phyloP scores from a whole-genome alignment of 1,140 invertebrate species.

The Chironomus striatipennis region DNA sequence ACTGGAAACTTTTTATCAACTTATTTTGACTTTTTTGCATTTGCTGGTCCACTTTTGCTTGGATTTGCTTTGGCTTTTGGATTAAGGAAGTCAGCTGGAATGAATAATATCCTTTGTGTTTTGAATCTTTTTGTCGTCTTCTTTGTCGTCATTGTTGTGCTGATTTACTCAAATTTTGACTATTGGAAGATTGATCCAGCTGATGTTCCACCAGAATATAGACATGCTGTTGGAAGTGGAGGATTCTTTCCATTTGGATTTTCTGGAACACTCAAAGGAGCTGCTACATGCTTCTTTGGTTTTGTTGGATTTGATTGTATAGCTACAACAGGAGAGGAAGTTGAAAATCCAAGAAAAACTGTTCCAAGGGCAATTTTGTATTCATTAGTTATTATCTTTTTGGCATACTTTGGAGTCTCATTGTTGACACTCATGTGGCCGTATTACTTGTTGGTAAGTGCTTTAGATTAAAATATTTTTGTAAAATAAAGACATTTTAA shows the following conservation, averaged over 20 bases:
- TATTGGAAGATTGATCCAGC: conserved; percentile 28
- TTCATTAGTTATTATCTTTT: conserved; percentile 69
- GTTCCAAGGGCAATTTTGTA: conserved; percentile 80
- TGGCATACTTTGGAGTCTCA: conserved; percentile 76
- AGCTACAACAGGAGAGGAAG: conserved; percentile 58
- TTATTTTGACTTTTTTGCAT: conserved; percentile 62
- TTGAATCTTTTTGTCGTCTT: conserved; percentile 75
- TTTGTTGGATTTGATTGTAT: conserved; percentile 94
- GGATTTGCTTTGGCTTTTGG: conserved; percentile 66
- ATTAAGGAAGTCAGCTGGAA: conserved; percentile 70
- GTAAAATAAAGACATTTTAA: too few species aligned
- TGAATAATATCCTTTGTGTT: conserved; percentile 76
- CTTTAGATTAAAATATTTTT: background rate
- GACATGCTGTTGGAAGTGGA: conserved; percentile 40
- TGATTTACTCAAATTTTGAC: conserved; percentile 48
- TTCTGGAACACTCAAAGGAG: conserved; percentile 59
- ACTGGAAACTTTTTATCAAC: conserved; percentile 43
- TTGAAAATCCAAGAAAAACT: conserved; percentile 72
- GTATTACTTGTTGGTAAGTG: conserved; percentile 59
- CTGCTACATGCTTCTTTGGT: conserved; percentile 91
- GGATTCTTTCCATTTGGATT: conserved; percentile 62
- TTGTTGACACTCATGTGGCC: conserved; percentile 77
- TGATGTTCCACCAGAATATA: background rate
- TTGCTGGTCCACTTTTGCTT: conserved; percentile 31
- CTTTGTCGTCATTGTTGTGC: conserved; percentile 73